Evolutionary conservation across 2,797 vertebrate genomes (phyloP), one percentile per base, ranked within the genome.

Genomic region (Anas bernieri): DNA sequence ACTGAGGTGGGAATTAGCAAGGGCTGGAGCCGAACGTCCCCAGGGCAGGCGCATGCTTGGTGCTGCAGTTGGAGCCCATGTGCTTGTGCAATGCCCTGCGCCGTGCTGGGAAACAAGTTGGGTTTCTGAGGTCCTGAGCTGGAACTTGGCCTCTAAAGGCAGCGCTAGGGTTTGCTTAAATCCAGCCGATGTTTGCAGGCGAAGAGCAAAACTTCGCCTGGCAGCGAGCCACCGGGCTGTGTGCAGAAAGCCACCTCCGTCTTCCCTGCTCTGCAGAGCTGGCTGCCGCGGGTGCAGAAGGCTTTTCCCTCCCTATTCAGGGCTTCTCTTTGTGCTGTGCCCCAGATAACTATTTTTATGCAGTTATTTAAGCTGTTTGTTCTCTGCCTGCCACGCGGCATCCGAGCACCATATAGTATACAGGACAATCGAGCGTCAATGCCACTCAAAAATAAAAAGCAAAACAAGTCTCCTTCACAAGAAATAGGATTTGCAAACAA

Each of bases 301-400:
- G 77, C 59, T 92, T 55, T 39, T 86, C 67, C 59, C 33, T 59
- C 81, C 72, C 76, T 26, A 15, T 73, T 88, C 70, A 89, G 20
- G 3, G 41, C 41, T 88, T n/a, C 55, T 46, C 77, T 94, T 93
- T 90, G 80, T 94, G 50, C 86, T 94, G 83, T 92, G 90, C 63
- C 90, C 94, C 70, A 94, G 77, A 90, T 92, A 93, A 91, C 73
- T 95, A 50, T 87, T 91, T 89, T 80, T 78, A n/a, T 55, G 30
- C 50, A 23, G 30, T 68, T 85, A 48, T 75, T 92, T n/a, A 75
- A 81, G 58, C 55, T 94, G 56, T 73, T 92, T 89, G 72, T 62
- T 91, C 12, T 1, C 58, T 83, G 58, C 62, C 52, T 90, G 85
- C 66, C 80, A 64, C 33, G 10, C 2, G 1, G 50, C 25, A 20